Base-by-base conservation (phyloP, 2,888 invertebrate genomes). In the Agrochola lota region DNA sequence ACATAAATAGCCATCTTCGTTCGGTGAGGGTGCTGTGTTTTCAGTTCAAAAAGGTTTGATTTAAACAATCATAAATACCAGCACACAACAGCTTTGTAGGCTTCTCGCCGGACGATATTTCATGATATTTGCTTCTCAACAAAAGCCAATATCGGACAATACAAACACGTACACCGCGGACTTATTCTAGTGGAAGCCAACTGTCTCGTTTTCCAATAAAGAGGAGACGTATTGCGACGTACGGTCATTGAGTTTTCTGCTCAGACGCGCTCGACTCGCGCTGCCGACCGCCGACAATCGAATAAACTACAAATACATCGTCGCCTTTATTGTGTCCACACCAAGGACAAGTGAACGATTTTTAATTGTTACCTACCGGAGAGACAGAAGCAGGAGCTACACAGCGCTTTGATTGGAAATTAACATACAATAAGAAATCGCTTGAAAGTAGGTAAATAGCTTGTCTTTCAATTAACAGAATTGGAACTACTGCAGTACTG, bases 191-290 rank as follows among this genome's bases (percentile, higher is more conserved):
- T 93, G 94, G 93, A 94, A 94, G 90, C 92, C 93, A 93, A 94
- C 94, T 95, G 94, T 94, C 94, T 95, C 95, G 94, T 95, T 95
- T 95, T 94, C 96, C 95, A 95, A 95, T 95, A 95, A 95, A 94
- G 93, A 92, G 88, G 91, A 94, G 94, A 95, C 94, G 94, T 95
- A 96, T 96, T 95, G 95, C 93, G 91, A 91, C 91, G 91, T 90
- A 92, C 92, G 93, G 92, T 92, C 94, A 95, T 95, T 95, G 94
- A 94, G 94, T 95, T 96, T 96, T 95, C 95, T 94, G 94, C 94
- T 93, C 91, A 93, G 93, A 93, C 93, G 94, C 94, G 91, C 90
- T 81, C 90, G 86, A 86, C 88, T 89, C 89, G 88, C 89, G 90
- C 79, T 84, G 81, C 80, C 90, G 84, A 67, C 83, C 82, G 83